Evolutionary conservation across 2,113 vertebrate species (phyloP), one percentile per base, ranked within the genome.

Genomic region (Microtus richardsoni): DNA sequence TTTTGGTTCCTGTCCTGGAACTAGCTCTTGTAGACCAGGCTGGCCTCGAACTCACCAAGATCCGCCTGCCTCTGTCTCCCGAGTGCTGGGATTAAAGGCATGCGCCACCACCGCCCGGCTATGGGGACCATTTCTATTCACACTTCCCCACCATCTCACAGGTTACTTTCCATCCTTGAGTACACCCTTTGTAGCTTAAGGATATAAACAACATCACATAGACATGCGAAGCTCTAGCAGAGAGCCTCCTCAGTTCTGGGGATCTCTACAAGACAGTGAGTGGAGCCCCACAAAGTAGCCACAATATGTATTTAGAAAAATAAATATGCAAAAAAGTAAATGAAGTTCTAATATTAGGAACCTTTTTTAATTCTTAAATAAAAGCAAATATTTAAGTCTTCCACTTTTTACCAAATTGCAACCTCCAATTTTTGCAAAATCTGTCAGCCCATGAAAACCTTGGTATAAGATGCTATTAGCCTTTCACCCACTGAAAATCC

Each of bases 351-450:
- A 11, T 28, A 54, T n/a, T 82, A 89, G 77, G 64, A n/a, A 82
- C 28, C 5, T 73, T 96, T 71, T 3, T 62, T 96, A 80, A 92
- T 80, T 88, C 75, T 39, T 44, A 94, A 84, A 70, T 44, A 64
- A 87, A 95, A 73, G 47, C 21, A 91, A 96, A 88, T 70, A 75
- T 26, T 41, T 68, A 88, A 49, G 3, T 1, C 47, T 14, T 19
- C 44, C 0, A 7, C 28, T 80, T 94, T 78, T 97, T 66, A 47
- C 17, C 60, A 66, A 85, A 91, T 62, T 75, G 73, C 6, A 78
- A 39, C 2, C 14, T 36, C 44, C 74, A 96, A 44, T 54, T 96
- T 82, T 41, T 41, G 4, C 24, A 86, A 62, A 85, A 79, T 91
- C n/a, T 89, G 36, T 54, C 68, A 95, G 0, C 68, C 11, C 8